Evolutionary conservation across 53 echinoderm and acorn worm species (phyloP).

Genomic region (Stichopus horrens): DNA sequence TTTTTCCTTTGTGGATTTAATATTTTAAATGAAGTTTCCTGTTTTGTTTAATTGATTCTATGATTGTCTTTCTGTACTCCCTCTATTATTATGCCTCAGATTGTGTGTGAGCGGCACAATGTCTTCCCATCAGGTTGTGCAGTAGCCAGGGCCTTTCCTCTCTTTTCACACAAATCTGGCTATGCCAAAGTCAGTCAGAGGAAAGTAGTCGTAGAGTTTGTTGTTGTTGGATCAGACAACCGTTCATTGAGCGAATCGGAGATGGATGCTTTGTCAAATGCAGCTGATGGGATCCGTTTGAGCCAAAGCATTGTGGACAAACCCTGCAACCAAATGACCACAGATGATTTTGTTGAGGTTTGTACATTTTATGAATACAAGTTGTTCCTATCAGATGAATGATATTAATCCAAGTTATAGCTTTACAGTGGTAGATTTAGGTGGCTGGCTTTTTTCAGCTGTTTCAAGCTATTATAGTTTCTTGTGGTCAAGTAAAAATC

Average conservation of each 20-base stretch:
- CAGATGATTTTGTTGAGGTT: constrained; percentile 87
- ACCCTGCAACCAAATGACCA: constrained; percentile 97
- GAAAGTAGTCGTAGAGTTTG: constrained; percentile 75
- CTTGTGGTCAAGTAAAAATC: too few relatives aligned
- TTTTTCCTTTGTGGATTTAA: too few relatives aligned
- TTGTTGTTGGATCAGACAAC: constrained; percentile 65
- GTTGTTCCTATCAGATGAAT: background rate
- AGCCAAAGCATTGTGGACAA: constrained; percentile 85
- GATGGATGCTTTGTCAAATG: constrained; percentile 53
- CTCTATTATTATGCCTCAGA: constrained; percentile 50
- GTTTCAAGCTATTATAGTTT: too few relatives aligned
- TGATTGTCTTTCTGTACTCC: too few relatives aligned
- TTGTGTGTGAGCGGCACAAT: constrained; percentile 76
- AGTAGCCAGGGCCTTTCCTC: constrained; percentile 85
- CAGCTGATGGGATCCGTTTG: constrained; percentile 69
- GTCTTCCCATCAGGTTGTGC: constrained; percentile 95
- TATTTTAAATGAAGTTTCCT: too few relatives aligned
- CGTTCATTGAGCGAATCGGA: constrained; percentile 69
- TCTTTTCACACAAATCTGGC: constrained; percentile 85
- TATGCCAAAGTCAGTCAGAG: constrained; percentile 55
- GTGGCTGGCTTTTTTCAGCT: too few relatives aligned
- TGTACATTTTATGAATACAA: background rate
- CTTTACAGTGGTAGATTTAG: too few relatives aligned
- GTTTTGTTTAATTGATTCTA: too few relatives aligned
- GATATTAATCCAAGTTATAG: too few relatives aligned